Evolutionary conservation across 2,888 invertebrate genomes (phyloP).

Genomic region (Congeria kusceri): DNA sequence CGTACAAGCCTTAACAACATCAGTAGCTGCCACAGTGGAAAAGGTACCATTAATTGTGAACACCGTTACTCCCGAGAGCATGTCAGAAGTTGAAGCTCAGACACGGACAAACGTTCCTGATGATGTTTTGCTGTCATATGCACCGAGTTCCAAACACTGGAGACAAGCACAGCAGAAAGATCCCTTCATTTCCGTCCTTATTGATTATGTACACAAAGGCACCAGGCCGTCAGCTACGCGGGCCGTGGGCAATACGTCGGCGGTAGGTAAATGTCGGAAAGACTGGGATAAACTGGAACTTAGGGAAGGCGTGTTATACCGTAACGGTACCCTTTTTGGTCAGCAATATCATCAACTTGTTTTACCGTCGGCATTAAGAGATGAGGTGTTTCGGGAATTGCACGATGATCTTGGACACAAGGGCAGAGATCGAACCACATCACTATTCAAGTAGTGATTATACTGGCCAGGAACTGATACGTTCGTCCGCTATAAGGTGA

Average conservation of each 20-base stretch:
- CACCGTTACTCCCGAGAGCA: background rate
- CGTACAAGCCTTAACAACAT: background rate
- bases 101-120: background rate
- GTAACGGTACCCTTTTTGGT: constrained; percentile 1
- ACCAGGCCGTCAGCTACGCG: constrained; percentile 28
- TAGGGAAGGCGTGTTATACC: constrained; percentile 24
- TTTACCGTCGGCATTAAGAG: background rate
- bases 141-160: constrained; percentile 22
- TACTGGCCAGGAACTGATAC: constrained; percentile 17
- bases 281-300: constrained; percentile 33
- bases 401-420: constrained; percentile 11
- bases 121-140: background rate
- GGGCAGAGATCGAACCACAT: constrained; percentile 10
- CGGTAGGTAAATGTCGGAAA: constrained; percentile 1
- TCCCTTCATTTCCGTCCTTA: constrained; percentile 5
- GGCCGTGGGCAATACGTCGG: background rate
- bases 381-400: constrained; percentile 21
- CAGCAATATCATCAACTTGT: background rate
- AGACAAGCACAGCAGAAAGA: constrained; percentile 8
- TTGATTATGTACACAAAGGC: constrained; percentile 14
- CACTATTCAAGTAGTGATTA: constrained; percentile 6
- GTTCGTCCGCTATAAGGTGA: background rate
- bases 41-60: background rate
- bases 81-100: background rate
- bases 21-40: background rate